Evolutionary conservation across 2,888 invertebrate genomes (phyloP).

Genomic region (Busseola fusca): DNA sequence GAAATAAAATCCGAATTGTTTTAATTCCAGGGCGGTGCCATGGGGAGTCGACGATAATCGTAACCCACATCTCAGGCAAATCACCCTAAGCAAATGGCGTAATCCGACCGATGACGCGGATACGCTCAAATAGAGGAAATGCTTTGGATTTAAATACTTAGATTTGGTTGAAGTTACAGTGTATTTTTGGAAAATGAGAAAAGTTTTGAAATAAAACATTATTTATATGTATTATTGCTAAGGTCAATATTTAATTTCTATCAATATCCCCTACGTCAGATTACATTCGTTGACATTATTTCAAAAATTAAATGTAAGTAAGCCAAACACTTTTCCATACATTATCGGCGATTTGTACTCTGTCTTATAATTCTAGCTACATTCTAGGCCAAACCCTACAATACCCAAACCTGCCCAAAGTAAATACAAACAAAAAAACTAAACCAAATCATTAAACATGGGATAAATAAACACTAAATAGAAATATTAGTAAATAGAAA

Average conservation of each 20-base stretch:
- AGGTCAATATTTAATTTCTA: slow-evolving; percentile 89
- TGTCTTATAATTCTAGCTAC: slow-evolving; percentile 88
- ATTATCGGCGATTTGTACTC: slow-evolving; percentile 88
- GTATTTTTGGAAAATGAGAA: slow-evolving; percentile 7
- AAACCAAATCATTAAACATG: slow-evolving; percentile 77
- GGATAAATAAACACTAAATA: slow-evolving; percentile 81
- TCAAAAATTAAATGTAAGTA: slow-evolving; percentile 87
- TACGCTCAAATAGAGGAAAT: slow-evolving; percentile 25
- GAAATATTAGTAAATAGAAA: slow-evolving; percentile 63
- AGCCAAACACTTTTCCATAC: slow-evolving; percentile 86
- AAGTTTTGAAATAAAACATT: slow-evolving; percentile 76
- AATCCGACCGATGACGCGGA: slow-evolving; percentile 30
- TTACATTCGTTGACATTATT: slow-evolving; percentile 89
- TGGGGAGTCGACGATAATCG: slow-evolving; percentile 11
- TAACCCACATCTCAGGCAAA: slow-evolving; percentile 29
- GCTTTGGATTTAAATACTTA: slow-evolving; percentile 5
- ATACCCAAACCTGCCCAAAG: slow-evolving; percentile 89
- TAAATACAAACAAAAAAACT: slow-evolving; percentile 79
- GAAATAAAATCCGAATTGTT: slow-evolving; percentile 1
- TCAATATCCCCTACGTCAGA: slow-evolving; percentile 89
- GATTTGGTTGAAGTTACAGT: not conserved
- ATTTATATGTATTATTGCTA: slow-evolving; percentile 88
- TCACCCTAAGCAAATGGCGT: slow-evolving; percentile 33
- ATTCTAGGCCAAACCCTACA: slow-evolving; percentile 89
- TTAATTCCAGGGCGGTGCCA: slow-evolving; percentile 1